A percentile compares a stretch with the other conserved stretches of the same genome.
Evolutionary conservation across 2,113 vertebrate genomes (phyloP).

Genomic region (Rousettus leschenaultii): DNA sequence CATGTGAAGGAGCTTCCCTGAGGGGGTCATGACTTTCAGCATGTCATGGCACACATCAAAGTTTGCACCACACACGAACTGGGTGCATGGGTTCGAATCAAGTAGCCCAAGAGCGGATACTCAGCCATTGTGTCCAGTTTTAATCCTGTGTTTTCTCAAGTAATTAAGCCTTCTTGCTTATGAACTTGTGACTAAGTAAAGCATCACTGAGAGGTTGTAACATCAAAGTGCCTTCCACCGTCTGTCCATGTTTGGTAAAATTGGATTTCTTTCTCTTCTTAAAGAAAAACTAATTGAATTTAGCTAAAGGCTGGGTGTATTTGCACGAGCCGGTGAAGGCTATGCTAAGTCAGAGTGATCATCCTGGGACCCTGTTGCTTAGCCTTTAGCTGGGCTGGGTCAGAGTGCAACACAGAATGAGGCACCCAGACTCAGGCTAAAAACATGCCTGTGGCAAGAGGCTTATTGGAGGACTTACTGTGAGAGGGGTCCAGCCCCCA

Average conservation of each 20-base stretch:
- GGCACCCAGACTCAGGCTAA: constrained; percentile 26
- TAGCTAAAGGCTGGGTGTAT: constrained; percentile 80
- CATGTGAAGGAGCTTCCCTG: constrained; percentile 71
- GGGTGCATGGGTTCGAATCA: constrained; percentile 76
- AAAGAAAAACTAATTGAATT: constrained; percentile 85
- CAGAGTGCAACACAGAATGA: constrained; percentile 41
- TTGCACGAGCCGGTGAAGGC: constrained; percentile 75
- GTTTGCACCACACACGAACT: constrained; percentile 86
- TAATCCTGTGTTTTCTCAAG: constrained; percentile 85
- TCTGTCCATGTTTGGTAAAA: constrained; percentile 83
- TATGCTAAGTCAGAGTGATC: constrained; percentile 67
- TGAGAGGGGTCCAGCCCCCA: background rate
- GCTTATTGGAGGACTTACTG: background rate
- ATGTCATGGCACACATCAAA: constrained; percentile 86
- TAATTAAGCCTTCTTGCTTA: constrained; percentile 85
- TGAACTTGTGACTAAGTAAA: constrained; percentile 88
- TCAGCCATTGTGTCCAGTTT: constrained; percentile 78
- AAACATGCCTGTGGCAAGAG: constrained; percentile 27
- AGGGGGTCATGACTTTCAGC: constrained; percentile 82
- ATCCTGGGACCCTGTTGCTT: constrained; percentile 74
- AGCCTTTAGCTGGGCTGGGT: constrained; percentile 51
- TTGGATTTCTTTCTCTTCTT: constrained; percentile 88
- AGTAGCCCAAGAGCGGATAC: constrained; percentile 82
- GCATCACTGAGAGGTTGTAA: constrained; percentile 81
- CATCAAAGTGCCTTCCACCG: constrained; percentile 85